phyloP scores from a whole-genome alignment of 2,797 vertebrate species.

The Esox masquinongy region DNA sequence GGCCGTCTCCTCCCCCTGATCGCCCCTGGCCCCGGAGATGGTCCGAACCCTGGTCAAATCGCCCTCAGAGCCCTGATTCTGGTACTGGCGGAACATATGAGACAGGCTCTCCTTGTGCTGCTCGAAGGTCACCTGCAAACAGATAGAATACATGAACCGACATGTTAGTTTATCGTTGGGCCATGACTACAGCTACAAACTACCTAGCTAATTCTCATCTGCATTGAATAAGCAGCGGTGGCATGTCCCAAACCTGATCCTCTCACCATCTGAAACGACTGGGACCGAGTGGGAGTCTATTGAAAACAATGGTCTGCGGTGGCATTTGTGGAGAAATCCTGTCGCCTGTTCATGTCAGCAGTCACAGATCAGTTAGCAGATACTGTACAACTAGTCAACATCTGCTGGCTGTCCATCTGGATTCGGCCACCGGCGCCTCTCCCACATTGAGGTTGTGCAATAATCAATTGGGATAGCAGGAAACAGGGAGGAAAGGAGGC shows the following conservation, averaged over 20 bases:
- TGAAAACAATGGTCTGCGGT: conserved; percentile 59
- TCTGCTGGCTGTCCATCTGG: conserved; percentile 52
- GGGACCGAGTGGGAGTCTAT: conserved; percentile 56
- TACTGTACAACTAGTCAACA: conserved; percentile 57
- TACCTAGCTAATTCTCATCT: neutral
- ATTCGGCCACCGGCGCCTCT: conserved; percentile 73
- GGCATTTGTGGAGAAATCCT: conserved; percentile 69
- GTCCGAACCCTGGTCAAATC: conserved; percentile 70
- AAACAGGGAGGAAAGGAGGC: conserved; percentile 33
- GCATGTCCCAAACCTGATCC: neutral
- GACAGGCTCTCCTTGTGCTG: conserved; percentile 92
- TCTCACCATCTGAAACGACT: neutral
- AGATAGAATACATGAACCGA: neutral
- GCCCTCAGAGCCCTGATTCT: conserved; percentile 71
- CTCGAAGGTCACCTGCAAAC: conserved; percentile 91
- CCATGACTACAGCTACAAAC: neutral
- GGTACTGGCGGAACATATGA: conserved; percentile 86
- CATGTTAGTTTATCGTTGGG: neutral
- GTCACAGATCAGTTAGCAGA: conserved; percentile 72
- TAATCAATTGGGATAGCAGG: conserved; percentile 77
- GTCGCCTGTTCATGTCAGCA: conserved; percentile 65
- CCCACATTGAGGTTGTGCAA: conserved; percentile 77
- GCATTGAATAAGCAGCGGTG: neutral
- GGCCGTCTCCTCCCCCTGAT: conserved; percentile 56
- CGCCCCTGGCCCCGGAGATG: conserved; percentile 74